Percentiles rank a stretch among this genome's conserved stretches.
phyloP scores from a whole-genome alignment of 2,888 invertebrate species.

The Keiferia lycopersicella region DNA sequence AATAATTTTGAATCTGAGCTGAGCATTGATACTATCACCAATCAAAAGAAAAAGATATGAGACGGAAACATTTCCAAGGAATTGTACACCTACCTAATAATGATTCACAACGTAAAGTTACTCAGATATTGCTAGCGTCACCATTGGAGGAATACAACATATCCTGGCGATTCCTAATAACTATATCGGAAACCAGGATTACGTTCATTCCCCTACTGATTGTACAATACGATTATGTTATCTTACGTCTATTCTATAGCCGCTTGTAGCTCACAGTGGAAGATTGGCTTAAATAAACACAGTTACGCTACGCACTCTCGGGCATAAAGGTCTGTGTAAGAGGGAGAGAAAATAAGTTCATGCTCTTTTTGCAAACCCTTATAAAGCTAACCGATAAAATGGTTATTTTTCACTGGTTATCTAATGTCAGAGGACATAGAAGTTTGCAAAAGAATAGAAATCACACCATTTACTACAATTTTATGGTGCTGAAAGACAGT shows the following conservation, averaged over 20 bases:
- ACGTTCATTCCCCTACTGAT: too few species aligned
- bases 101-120: conserved; percentile 14
- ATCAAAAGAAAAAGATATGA: conserved; percentile 24
- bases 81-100: conserved; percentile 15
- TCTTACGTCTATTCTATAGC: conserved; percentile 30
- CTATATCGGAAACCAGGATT: too few species aligned
- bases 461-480: too few species aligned
- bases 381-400: too few species aligned
- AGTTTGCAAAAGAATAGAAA: background rate
- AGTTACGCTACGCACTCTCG: conserved; percentile 25
- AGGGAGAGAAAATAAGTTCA: background rate
- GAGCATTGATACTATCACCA: background rate
- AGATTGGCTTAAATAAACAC: conserved; percentile 28
- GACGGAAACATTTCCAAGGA: conserved; percentile 11
- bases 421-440: background rate
- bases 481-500: too few species aligned
- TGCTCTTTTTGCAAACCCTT: too few species aligned
- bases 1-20: background rate
- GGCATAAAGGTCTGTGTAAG: conserved; percentile 14
- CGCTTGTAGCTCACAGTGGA: conserved; percentile 50
- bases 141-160: too few species aligned
- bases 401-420: too few species aligned
- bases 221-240: conserved; percentile 35
- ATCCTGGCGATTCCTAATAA: too few species aligned
- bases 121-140: conserved; percentile 19